These are phyloP conservation scores for Cephus sareptanus DNA, from an alignment of 2,888 invertebrate species.

Conservation along the genomic window DNA sequence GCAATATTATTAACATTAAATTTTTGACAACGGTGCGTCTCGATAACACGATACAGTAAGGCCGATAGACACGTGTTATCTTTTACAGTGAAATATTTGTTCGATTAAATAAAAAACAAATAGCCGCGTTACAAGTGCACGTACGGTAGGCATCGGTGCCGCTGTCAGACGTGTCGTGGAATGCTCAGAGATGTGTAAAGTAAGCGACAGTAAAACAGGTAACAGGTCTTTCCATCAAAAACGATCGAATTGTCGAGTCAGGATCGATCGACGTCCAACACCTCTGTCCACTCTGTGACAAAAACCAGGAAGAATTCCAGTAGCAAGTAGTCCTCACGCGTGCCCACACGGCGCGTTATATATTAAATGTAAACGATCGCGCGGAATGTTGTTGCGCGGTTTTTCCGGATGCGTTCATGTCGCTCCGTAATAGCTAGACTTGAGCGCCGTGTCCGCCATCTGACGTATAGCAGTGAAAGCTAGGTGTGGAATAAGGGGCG, in stretches of 20 bases:
- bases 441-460: constrained; percentile 36
- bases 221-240: background rate
- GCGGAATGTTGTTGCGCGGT: constrained; percentile 1
- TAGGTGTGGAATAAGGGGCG: constrained; percentile 54
- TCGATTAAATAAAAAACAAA: background rate
- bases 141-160: background rate
- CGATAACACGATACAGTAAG: background rate
- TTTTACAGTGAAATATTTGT: background rate
- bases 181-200: background rate
- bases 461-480: constrained; percentile 51
- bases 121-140: background rate
- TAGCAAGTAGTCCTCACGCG: constrained; percentile 22
- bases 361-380: background rate
- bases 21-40: background rate
- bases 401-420: background rate
- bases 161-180: background rate
- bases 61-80: background rate
- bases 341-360: constrained; percentile 10
- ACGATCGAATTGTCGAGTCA: background rate
- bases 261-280: background rate
- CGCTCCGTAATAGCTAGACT: constrained; percentile 21
- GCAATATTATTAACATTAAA: background rate
- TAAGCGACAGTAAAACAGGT: background rate
- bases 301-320: constrained; percentile 19
- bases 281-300: background rate